Conservation (phyloP, 2,113 vertebrate genomes). For the Peromyscus maniculatus region DNA sequence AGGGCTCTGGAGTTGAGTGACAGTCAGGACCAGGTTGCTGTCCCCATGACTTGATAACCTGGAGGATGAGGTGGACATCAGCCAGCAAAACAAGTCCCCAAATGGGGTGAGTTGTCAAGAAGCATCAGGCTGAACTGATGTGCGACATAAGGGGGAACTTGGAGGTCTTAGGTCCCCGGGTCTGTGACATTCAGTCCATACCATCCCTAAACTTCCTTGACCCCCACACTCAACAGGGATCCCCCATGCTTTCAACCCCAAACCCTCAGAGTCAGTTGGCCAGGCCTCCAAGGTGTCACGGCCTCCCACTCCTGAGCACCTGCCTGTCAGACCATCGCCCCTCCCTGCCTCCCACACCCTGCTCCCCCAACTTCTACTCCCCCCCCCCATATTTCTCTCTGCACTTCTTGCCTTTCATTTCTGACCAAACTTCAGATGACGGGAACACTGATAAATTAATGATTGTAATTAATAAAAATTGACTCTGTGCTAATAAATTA, state of each 20-base stretch:
- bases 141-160: not conserved
- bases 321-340: no score
- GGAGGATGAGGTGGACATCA: not conserved
- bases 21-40: not conserved
- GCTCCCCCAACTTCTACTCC: not conserved
- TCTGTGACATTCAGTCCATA: not conserved
- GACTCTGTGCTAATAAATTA: slow-evolving; percentile 85
- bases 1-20: not conserved
- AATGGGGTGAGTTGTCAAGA: not conserved
- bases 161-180: not conserved
- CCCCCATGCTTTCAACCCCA: accelerated
- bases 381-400: slow-evolving; percentile 66
- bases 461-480: slow-evolving; percentile 85
- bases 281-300: not conserved
- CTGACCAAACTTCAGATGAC: slow-evolving; percentile 82
- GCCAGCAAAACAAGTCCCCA: not conserved
- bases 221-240: not conserved
- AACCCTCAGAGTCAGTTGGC: no score
- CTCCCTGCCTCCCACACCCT: not conserved
- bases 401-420: slow-evolving; percentile 79
- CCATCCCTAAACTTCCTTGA: not conserved
- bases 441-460: slow-evolving; percentile 85
- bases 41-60: not conserved
- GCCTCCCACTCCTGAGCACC: not conserved
- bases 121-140: accelerated